A percentile compares a stretch with the other conserved stretches of the same genome.
Conservation (phyloP, 2,888 invertebrate species). For the Pseudococcus jackbeardsleyi region DNA sequence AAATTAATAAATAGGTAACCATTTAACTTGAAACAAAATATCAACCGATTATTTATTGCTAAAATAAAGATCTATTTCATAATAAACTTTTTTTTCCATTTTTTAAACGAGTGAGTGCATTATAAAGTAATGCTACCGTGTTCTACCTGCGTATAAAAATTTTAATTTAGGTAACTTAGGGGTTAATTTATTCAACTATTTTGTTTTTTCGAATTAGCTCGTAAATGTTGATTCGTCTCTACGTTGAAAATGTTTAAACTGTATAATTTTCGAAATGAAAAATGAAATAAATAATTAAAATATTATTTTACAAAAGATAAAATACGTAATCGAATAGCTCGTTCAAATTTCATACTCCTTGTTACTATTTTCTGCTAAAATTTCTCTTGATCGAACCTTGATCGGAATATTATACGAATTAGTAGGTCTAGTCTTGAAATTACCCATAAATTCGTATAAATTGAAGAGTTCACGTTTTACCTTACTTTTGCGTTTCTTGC, state of each 20-base stretch:
- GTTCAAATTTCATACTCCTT: conserved; percentile 17
- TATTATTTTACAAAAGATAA: neutral
- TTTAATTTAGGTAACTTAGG: neutral
- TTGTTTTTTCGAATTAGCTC: neutral
- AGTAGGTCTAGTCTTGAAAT: neutral
- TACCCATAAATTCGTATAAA: neutral
- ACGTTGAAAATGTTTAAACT: neutral
- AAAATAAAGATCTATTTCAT: conserved; percentile 26
- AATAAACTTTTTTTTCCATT: neutral
- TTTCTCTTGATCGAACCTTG: conserved; percentile 31
- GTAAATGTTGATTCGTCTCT: neutral
- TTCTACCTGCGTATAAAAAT: neutral
- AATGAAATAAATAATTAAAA: neutral
- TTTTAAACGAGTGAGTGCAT: neutral
- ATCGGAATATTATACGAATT: neutral
- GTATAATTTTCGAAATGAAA: neutral
- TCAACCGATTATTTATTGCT: conserved; percentile 41
- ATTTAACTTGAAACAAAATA: conserved; percentile 25
- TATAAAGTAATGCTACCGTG: conserved; percentile 6
- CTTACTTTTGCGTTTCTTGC: conserved; percentile 59
- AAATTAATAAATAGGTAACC: conserved; percentile 27
- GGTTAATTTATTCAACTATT: neutral
- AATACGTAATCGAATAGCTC: conserved; percentile 1
- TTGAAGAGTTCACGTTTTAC: conserved; percentile 18
- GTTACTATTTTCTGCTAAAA: conserved; percentile 25